Conservation (phyloP, 1,140 invertebrate genomes). For the Agrilus planipennis region DNA sequence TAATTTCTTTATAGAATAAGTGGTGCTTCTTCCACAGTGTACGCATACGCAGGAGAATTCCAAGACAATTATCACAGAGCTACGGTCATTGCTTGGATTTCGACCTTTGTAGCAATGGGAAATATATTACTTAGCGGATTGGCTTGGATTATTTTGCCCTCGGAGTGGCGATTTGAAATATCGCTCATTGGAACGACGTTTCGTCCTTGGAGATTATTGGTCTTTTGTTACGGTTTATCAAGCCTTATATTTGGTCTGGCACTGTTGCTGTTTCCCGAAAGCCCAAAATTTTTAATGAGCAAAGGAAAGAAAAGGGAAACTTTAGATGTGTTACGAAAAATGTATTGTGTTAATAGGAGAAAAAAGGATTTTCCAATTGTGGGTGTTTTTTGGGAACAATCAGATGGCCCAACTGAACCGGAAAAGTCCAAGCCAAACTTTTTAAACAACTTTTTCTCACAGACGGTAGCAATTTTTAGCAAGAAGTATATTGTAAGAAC, state of each 20-base stretch:
- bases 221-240: conserved; percentile 39
- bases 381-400: conserved; percentile 15
- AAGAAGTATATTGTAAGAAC: conserved; percentile 39
- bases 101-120: conserved; percentile 52
- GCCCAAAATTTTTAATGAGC: conserved; percentile 67
- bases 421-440: conserved; percentile 10
- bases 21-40: conserved; percentile 51
- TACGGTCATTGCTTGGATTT: conserved; percentile 42
- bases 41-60: conserved; percentile 56
- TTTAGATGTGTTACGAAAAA: conserved; percentile 41
- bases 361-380: conserved; percentile 52
- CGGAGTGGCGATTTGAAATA: conserved; percentile 27
- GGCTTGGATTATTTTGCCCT: conserved; percentile 49
- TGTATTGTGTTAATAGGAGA: conserved; percentile 47
- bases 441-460: conserved; percentile 31
- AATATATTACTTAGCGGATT: conserved; percentile 55
- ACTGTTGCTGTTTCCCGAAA: conserved; percentile 59
- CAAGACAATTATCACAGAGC: conserved; percentile 36
- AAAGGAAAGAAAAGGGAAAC: conserved; percentile 54
- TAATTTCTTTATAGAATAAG: conserved; percentile 40
- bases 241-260: conserved; percentile 47
- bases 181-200: conserved; percentile 25
- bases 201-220: conserved; percentile 53
- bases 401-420: conserved; percentile 12
- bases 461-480: conserved; percentile 39